Evolutionary conservation across 2,888 invertebrate species (phyloP).

Genomic region (Dryobota labecula): DNA sequence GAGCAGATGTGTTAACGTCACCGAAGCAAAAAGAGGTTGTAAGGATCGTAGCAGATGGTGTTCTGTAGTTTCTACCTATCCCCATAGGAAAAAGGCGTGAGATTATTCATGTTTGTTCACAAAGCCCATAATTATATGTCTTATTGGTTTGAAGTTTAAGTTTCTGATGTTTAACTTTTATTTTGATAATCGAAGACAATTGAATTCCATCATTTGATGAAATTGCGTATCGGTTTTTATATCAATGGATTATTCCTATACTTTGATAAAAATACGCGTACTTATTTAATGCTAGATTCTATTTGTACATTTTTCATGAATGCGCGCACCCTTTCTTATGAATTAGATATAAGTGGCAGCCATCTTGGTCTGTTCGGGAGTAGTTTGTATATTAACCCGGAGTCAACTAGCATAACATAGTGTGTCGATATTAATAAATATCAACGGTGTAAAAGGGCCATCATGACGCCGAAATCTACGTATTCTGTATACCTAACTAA

Average conservation of each 20-base stretch:
- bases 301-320: constrained; percentile 43
- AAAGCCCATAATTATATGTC: too few relatives aligned
- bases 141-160: neutral
- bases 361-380: constrained; percentile 16
- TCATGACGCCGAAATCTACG: neutral
- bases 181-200: neutral
- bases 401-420: constrained; percentile 7
- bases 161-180: neutral
- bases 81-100: neutral
- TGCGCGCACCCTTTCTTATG: constrained; percentile 48
- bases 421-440: constrained; percentile 34
- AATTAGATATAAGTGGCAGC: constrained; percentile 41
- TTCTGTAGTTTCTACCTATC: neutral
- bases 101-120: neutral
- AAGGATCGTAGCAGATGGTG: too few relatives aligned
- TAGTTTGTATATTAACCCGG: constrained; percentile 24
- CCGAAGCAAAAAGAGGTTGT: neutral
- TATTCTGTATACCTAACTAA: neutral
- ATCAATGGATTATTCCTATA: constrained; percentile 4
- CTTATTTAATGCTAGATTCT: constrained; percentile 28
- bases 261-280: constrained; percentile 42
- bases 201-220: neutral
- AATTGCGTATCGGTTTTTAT: neutral
- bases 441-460: neutral
- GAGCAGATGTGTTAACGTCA: neutral